A percentile compares a stretch with the other conserved stretches of the same genome.
Conservation (phyloP, 2,888 invertebrate species). For the Eledona agricola region DNA sequence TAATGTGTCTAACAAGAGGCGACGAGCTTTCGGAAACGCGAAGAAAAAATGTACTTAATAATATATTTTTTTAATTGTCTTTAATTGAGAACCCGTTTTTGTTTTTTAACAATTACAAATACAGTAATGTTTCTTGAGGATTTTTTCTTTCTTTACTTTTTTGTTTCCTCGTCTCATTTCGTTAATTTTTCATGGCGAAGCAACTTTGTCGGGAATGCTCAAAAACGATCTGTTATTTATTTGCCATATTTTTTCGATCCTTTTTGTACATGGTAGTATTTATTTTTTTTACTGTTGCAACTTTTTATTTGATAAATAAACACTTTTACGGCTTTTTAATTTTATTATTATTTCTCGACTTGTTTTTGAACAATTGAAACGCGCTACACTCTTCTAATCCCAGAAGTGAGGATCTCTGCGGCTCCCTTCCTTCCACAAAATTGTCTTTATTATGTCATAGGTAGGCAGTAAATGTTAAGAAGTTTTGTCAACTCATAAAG, state of each 20-base stretch:
- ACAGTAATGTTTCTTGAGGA: constrained; percentile 36
- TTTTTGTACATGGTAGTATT: constrained; percentile 47
- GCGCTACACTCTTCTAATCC: too few species aligned
- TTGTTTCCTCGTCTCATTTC: constrained; percentile 30
- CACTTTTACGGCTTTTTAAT: constrained; percentile 44
- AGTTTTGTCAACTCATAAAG: constrained; percentile 32
- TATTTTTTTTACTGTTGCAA: constrained; percentile 46
- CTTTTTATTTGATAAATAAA: constrained; percentile 47
- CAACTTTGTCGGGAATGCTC: constrained; percentile 16
- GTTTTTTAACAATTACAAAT: constrained; percentile 31
- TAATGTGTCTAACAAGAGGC: constrained; percentile 31
- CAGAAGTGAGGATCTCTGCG: constrained; percentile 26
- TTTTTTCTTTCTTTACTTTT: constrained; percentile 38
- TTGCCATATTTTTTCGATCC: constrained; percentile 45
- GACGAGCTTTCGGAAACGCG: constrained; percentile 26
- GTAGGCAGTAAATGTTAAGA: constrained; percentile 34
- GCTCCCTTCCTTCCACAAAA: constrained; percentile 18
- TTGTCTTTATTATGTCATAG: constrained; percentile 26
- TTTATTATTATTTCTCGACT: constrained; percentile 22
- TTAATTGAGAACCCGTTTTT: constrained; percentile 31
- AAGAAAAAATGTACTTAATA: constrained; percentile 35
- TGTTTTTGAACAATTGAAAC: too few species aligned
- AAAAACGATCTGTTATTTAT: constrained; percentile 42
- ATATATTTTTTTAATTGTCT: constrained; percentile 36
- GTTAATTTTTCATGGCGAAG: constrained; percentile 15